Conservation (phyloP, 2,888 invertebrate species). For the Tetanocera ferruginea region DNA sequence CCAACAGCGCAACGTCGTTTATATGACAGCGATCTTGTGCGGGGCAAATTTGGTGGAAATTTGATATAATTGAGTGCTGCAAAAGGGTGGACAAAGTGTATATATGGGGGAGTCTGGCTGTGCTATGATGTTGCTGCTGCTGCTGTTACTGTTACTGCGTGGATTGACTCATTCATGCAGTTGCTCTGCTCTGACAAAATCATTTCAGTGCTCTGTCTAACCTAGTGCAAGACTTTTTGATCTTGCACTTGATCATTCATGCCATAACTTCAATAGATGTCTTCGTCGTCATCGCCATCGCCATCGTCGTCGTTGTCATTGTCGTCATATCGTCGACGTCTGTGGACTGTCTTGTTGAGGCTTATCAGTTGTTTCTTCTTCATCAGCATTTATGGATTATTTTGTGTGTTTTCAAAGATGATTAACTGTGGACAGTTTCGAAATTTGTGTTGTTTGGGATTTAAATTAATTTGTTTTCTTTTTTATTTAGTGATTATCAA, state of each 20-base stretch:
- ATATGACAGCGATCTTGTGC: neutral
- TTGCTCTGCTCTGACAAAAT: neutral
- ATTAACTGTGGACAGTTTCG: slow-evolving; percentile 2
- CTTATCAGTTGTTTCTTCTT: slow-evolving; percentile 8
- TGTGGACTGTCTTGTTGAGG: neutral
- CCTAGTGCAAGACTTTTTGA: neutral
- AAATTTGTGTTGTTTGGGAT: neutral
- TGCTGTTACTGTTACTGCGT: neutral
- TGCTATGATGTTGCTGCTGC: neutral
- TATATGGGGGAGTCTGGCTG: neutral
- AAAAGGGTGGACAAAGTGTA: neutral
- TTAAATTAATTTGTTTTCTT: neutral
- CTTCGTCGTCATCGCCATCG: neutral
- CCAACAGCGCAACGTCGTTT: slow-evolving; percentile 29
- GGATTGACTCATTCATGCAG: slow-evolving; percentile 10
- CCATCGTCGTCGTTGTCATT: neutral
- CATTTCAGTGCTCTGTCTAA: neutral
- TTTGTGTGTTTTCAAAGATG: neutral
- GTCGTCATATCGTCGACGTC: neutral
- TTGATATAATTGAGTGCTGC: neutral
- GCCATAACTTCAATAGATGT: neutral
- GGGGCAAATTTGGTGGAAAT: neutral
- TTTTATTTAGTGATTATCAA: too few relatives aligned
- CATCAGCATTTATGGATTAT: slow-evolving; percentile 10
- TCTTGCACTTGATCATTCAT: slow-evolving; percentile 14